Base-by-base conservation (phyloP, 2,113 vertebrate genomes). In the Rynchops niger region DNA sequence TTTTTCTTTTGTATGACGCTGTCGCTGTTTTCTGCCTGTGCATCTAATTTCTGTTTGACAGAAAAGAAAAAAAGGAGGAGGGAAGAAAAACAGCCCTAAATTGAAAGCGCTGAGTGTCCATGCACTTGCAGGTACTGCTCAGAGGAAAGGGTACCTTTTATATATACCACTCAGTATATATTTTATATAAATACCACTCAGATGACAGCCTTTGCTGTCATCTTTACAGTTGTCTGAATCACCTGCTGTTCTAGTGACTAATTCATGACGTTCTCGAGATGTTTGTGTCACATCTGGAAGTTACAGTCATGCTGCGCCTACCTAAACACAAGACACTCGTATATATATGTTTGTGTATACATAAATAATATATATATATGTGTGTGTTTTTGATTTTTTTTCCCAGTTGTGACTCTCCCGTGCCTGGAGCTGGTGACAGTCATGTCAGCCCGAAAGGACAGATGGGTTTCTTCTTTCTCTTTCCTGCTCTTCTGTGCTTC, bases 401-500 rank as follows among this genome's bases (percentile, higher is more conserved):
- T 45, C 49, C 21, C 56, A 95, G 96, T 0, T 86, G 72, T 84
- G 77, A 42, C 32, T 92, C 47, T 81, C 26, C 63, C 0, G 1
- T 92, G 86, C 58, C 63, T 55, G 72, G 20, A 74, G 50, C 86
- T 56, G 65, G 2, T 30, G 22, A 0, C 10, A 85, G 36, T 81
- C 84, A 96, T 96, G 96, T 4, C 95, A 93, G 19, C 70, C 82
- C 92, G 3, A 6, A 72, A 49, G 87, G 62, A 38, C 19, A 52
- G 21, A 56, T 72, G 95, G 78, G 2, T 90, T 91, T 82, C 15
- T 69, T 45, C 43, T 53, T 88, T 93, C 53, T 20, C 45, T 65
- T 65, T 96, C 84, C 74, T 97, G 55, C 61, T 96, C 40, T 73
- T 91, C 74, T 96, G 83, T 36, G 61, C 27, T 77, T 93, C 21